These are phyloP conservation scores for Lophotriccus pileatus DNA, from an alignment of 2,797 vertebrate genomes.

Conservation along the genomic window DNA sequence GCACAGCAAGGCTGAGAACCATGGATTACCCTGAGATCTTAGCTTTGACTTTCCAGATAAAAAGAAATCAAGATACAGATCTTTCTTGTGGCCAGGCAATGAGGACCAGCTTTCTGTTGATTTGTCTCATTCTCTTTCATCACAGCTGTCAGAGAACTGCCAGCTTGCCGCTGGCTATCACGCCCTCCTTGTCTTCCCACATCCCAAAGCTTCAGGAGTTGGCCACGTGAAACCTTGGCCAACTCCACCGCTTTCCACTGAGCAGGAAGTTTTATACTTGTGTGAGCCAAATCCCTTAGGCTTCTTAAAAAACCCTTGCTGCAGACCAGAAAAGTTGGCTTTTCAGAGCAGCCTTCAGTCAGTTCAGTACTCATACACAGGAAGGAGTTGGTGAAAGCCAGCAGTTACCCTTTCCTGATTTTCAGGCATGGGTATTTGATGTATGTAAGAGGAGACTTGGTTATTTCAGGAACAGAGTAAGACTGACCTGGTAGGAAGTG, in stretches of 20 bases:
- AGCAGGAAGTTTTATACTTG: neutral
- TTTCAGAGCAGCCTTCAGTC: neutral
- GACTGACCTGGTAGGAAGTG: neutral
- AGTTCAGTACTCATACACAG: neutral
- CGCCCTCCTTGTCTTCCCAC: neutral
- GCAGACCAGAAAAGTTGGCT: neutral
- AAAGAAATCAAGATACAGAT: neutral
- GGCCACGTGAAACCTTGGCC: neutral
- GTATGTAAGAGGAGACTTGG: neutral
- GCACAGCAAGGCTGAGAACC: neutral
- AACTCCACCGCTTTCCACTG: neutral
- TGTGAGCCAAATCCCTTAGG: neutral
- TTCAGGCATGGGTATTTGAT: neutral
- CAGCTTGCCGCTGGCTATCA: neutral
- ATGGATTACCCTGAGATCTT: neutral
- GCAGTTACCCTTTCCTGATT: neutral
- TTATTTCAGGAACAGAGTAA: neutral
- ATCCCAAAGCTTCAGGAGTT: neutral
- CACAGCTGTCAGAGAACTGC: neutral
- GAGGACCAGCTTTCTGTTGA: neutral
- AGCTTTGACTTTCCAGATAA: neutral
- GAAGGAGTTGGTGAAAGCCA: neutral
- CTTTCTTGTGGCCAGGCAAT: neutral
- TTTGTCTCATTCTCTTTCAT: neutral
- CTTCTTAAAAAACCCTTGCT: neutral